Percentiles rank a stretch among this genome's conserved stretches.
Conservation (phyloP, 2,888 invertebrate species). For the Oeneis ivallda region DNA sequence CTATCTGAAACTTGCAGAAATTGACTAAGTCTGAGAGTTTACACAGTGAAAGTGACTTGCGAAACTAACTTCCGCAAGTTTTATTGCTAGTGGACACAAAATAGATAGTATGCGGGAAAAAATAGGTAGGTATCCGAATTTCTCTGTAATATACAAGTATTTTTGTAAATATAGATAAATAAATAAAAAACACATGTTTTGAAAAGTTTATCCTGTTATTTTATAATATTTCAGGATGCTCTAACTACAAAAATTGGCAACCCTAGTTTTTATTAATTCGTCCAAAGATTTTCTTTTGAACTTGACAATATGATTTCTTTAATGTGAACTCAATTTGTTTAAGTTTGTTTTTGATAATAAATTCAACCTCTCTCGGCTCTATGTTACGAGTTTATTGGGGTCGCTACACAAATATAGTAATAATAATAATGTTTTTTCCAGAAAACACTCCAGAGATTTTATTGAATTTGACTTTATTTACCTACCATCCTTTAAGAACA, state of each 20-base stretch:
- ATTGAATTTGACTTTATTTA: slow-evolving; percentile 5
- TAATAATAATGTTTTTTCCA: background rate
- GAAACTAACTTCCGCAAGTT: no score
- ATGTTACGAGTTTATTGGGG: slow-evolving; percentile 11
- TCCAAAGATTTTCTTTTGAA: slow-evolving; percentile 68
- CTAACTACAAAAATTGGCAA: background rate
- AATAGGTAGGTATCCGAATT: no score
- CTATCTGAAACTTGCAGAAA: no score
- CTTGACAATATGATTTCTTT: slow-evolving; percentile 55
- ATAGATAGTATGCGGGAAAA: no score
- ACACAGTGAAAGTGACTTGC: no score
- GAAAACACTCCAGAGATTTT: background rate
- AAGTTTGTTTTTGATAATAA: slow-evolving; percentile 45
- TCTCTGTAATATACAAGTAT: no score
- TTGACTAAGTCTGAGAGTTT: no score
- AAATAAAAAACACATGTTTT: no score
- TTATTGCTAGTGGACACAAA: no score
- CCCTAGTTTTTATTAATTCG: slow-evolving; percentile 61
- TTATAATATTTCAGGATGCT: background rate
- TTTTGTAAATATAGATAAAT: no score
- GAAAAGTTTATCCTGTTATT: no score
- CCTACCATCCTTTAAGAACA: background rate
- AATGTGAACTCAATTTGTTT: slow-evolving; percentile 55
- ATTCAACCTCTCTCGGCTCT: slow-evolving; percentile 38
- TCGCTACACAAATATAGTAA: background rate